Evolutionary conservation across 2,113 vertebrate species (phyloP).

Genomic region (Cinclus cinclus): DNA sequence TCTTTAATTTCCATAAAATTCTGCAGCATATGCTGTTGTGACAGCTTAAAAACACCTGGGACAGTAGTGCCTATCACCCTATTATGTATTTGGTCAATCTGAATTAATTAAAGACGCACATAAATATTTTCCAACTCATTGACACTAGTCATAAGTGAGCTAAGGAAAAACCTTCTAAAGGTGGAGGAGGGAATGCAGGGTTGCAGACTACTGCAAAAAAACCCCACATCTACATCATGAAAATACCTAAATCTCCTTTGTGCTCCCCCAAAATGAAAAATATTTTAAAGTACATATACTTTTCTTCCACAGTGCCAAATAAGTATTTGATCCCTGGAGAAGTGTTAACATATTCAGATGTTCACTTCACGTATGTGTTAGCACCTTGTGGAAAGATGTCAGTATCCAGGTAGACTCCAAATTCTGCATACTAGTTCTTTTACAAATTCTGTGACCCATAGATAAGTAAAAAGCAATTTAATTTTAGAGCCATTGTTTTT

Average conservation of each 20-base stretch:
- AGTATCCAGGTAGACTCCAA: background rate
- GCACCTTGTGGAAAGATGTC: background rate
- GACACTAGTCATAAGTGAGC: background rate
- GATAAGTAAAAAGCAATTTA: background rate
- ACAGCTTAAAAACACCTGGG: background rate
- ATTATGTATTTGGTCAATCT: background rate
- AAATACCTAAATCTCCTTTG: background rate
- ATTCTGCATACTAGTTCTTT: background rate
- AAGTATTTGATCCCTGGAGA: background rate
- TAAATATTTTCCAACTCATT: background rate
- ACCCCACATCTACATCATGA: background rate
- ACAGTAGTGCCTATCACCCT: background rate
- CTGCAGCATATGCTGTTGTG: background rate
- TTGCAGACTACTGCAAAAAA: background rate
- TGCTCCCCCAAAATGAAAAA: rapidly evolving
- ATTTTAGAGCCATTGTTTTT: background rate
- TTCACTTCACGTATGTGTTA: background rate
- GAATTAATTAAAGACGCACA: background rate
- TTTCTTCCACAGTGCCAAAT: background rate
- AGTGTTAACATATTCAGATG: background rate
- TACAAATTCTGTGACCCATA: background rate
- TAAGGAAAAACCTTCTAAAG: background rate
- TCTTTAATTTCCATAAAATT: background rate
- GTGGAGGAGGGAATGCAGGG: rapidly evolving
- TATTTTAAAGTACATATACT: background rate